Evolutionary conservation across 2,113 vertebrate species (phyloP), one percentile per base, ranked within the genome.

Genomic region (Pterocles orientalis): DNA sequence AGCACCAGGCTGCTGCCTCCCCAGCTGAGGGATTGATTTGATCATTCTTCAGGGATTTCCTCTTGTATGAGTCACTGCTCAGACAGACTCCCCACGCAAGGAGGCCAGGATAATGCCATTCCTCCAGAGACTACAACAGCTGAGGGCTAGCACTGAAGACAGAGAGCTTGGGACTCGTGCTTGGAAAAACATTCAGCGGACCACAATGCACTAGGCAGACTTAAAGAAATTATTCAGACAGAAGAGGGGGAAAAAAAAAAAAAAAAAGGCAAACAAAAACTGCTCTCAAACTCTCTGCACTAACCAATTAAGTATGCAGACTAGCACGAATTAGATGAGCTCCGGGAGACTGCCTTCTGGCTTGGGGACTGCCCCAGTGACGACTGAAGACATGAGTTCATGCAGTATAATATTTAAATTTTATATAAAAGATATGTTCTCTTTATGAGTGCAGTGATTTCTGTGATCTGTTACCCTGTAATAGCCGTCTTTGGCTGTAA

Each of bases 1-100:
- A 95, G 82, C 60, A 66, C 45, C 45, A 86, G 61, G 86, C 84
- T 28, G 45, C 86, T 88, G 90, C 92, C 25, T 78, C 82, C 82
- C 36, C 12, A 1, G 87, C 88, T 97, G 95, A 92, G 97, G 94
- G 95, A 97, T 75, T 92, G 94, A 97, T 97, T 97, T 90, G 96
- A 97, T 97, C 95, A 92, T 97, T 98, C 98, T 98, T 97, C 95
- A 98, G 98, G 98, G 98, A 99, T 98, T 98, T 98, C 98, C 98
- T 98, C 81, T 92, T 48, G 91, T 91, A 98, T 99, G 98, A 99
- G 97, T 98, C 98, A 98, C 93, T 88, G 87, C 95, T 96, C 95
- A 97, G 92, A 88, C 95, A 97, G 97, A 96, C 94, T 95, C 96
- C 94, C 94, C 94, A 95, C 26, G 64, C 61, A 94, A 94, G 86